Percentiles rank a stretch among this genome's conserved stretches.
These are phyloP conservation scores for Heterochromis multidens DNA, from an alignment of 2,113 vertebrate species.

Conservation along the genomic window DNA sequence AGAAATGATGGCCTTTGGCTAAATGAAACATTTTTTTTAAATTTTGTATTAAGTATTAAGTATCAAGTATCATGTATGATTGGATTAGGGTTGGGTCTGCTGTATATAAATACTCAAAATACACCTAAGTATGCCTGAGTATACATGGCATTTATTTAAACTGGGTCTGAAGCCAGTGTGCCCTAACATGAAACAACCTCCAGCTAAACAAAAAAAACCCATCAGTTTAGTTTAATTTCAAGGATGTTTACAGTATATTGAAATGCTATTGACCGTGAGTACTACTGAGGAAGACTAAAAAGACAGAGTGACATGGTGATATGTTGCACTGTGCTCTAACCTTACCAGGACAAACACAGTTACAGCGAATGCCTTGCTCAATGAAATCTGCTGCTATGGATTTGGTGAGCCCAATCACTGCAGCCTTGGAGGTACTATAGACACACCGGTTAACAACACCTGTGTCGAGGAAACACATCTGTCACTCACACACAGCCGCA, in stretches of 20 bases:
- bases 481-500: conserved; percentile 14
- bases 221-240: not conserved
- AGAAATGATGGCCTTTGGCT: not conserved
- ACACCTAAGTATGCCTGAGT: not conserved
- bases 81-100: not conserved
- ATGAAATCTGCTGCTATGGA: conserved; percentile 93
- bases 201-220: accelerated
- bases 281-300: not conserved
- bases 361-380: conserved; percentile 90
- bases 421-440: conserved; percentile 91
- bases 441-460: conserved; percentile 89
- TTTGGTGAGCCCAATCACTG: conserved; percentile 93
- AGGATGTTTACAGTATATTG: not conserved
- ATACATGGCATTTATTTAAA: not conserved
- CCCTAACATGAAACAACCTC: not conserved
- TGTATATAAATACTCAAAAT: not conserved
- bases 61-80: not conserved
- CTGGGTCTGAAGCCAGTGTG: not conserved
- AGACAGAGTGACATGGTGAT: not conserved
- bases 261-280: not conserved
- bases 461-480: conserved; percentile 51
- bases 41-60: not conserved
- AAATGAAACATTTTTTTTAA: not conserved
- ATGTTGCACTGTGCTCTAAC: not conserved
- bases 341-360: conserved; percentile 93